Evolutionary conservation across 2,797 vertebrate species (phyloP).

Genomic region (Prunella strophiata): DNA sequence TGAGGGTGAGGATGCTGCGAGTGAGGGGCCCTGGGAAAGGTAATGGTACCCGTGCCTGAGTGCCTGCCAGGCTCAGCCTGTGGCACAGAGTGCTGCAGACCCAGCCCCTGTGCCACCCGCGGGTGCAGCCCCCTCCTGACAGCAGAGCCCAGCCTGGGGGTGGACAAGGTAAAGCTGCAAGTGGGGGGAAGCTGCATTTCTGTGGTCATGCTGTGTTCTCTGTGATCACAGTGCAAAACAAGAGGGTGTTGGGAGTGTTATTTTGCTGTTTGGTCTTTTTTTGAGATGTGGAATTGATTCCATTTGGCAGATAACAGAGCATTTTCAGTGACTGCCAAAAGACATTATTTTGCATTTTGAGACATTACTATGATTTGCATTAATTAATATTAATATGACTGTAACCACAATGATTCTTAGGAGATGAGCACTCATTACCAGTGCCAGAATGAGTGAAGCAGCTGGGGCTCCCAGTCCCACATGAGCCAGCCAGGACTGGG

Average conservation of each 20-base stretch:
- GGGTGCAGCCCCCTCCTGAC: not conserved
- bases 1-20: accelerated
- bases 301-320: not conserved
- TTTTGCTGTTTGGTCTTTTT: not conserved
- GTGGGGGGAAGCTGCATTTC: not conserved
- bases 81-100: not conserved
- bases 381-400: not conserved
- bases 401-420: not conserved
- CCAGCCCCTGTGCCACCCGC: accelerated
- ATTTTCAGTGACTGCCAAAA: slow-evolving; percentile 9
- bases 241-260: not conserved
- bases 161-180: not conserved
- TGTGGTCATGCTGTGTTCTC: accelerated
- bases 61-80: not conserved
- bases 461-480: not conserved
- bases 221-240: accelerated
- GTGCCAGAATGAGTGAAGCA: not conserved
- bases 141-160: not conserved
- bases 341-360: not conserved
- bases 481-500: accelerated
- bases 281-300: not conserved
- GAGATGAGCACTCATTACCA: not conserved
- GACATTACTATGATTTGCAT: slow-evolving; percentile 5
- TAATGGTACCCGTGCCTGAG: not conserved
- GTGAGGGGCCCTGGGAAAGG: not conserved